Evolutionary conservation across 2,888 invertebrate species (phyloP), one percentile per base, ranked within the genome.

Genomic region (Cephus runcator): DNA sequence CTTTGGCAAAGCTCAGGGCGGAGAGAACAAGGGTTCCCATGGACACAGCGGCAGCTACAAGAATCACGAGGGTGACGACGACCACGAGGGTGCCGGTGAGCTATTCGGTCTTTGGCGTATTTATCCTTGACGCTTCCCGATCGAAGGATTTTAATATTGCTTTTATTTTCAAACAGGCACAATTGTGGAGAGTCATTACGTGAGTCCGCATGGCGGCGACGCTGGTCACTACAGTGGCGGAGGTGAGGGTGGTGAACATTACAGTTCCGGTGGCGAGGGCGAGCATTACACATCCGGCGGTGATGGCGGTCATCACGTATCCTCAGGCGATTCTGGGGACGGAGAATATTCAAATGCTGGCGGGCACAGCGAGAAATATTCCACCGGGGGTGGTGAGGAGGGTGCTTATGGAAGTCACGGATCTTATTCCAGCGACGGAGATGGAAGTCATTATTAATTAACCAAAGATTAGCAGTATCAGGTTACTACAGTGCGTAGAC

Each of bases 1-100:
- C 75, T 95, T 92, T 87, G 95, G 96, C 1, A 92, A 93, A 73
- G 93, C 83, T 30, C 85, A 86, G 33, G 89, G 85, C 77, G 88
- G 86, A 73, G 86, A 88, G 76, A 84, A 89, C 76, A 86, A 84
- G 69, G 87, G 86, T 69, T 84, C 85, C 33, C 85, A 87, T 76
- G 86, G 84, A 79, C 85, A 88, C 76, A 85, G 83, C 73, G 85
- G 83, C 34, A 77, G 80, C 40, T 83, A 85, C 81, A 87, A 93
- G 30, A 91, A 93, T 30, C 89, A 91, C 75, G 88, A 88, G 75
- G 86, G 83, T n/a, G 93, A 92, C 35, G 92, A 89, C 4, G 93
- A 93, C 69, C 92, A 92, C 81, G 90, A 90, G 73, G 90, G 89
- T 11, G 92, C 92, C 78, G 93, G 90, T 87, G 90, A 87, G 80